These are phyloP conservation scores for Leptura quadrifasciata DNA, from an alignment of 2,888 invertebrate genomes.

Conservation along the genomic window DNA sequence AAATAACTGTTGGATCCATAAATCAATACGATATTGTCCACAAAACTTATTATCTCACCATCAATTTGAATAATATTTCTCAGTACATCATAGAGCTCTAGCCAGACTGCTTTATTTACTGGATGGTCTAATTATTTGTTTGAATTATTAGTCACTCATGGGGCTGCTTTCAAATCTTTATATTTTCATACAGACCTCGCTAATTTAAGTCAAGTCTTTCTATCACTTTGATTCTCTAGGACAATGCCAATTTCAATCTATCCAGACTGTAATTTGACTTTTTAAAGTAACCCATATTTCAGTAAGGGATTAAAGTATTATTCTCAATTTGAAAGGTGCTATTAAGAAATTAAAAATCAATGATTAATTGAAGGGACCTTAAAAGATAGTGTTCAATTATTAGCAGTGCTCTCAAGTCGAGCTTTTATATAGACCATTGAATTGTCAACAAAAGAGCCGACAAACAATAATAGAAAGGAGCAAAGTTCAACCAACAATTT, in stretches of 20 bases:
- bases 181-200: too few species aligned
- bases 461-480: slow-evolving; percentile 53
- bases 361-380: slow-evolving; percentile 39
- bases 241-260: not conserved
- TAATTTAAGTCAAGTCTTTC: too few species aligned
- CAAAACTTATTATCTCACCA: too few species aligned
- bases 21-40: too few species aligned
- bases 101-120: too few species aligned
- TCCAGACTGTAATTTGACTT: not conserved
- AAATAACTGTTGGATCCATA: too few species aligned
- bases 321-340: slow-evolving; percentile 20
- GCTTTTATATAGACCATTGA: slow-evolving; percentile 40
- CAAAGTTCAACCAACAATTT: slow-evolving; percentile 53
- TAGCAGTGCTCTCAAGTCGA: slow-evolving; percentile 25
- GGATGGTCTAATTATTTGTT: too few species aligned
- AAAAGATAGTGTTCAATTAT: slow-evolving; percentile 43
- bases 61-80: too few species aligned
- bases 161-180: too few species aligned
- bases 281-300: not conserved
- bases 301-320: not conserved
- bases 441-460: slow-evolving; percentile 38
- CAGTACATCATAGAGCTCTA: too few species aligned
- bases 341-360: slow-evolving; percentile 37
- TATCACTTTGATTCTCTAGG: not conserved
- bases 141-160: too few species aligned